Evolutionary conservation across 2,113 vertebrate genomes (phyloP).

Genomic region (Ardeotis arabs): DNA sequence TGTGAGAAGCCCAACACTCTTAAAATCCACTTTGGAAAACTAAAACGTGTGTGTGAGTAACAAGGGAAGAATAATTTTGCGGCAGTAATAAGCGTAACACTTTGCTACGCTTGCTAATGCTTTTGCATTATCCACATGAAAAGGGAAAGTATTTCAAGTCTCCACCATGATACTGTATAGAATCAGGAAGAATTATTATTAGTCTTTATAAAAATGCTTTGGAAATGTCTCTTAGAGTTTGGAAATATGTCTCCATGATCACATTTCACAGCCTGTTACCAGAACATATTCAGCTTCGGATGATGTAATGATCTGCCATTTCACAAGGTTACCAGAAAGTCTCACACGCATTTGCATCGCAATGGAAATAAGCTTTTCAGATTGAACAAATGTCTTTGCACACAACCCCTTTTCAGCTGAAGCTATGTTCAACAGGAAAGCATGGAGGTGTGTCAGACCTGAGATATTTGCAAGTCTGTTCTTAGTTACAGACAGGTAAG

Average conservation of each 20-base stretch:
- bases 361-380: not conserved
- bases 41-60: not conserved
- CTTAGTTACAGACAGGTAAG: not conserved
- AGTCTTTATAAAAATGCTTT: not conserved
- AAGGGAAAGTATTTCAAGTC: not conserved
- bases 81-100: not conserved
- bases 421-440: not conserved
- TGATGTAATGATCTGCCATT: not conserved
- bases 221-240: not conserved
- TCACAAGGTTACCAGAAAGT: not conserved
- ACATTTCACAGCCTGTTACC: not conserved
- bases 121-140: not conserved
- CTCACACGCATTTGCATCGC: not conserved
- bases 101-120: not conserved
- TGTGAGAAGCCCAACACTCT: not conserved
- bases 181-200: not conserved
- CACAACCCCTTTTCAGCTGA: not conserved
- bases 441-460: not conserved
- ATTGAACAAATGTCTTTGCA: not conserved
- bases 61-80: not conserved
- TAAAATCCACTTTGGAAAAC: not conserved
- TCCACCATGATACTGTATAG: accelerated
- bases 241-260: not conserved
- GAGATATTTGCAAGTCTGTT: not conserved
- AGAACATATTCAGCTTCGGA: not conserved